Evolutionary conservation across 2,888 invertebrate genomes (phyloP).

Genomic region (Chydorus sphaericus): DNA sequence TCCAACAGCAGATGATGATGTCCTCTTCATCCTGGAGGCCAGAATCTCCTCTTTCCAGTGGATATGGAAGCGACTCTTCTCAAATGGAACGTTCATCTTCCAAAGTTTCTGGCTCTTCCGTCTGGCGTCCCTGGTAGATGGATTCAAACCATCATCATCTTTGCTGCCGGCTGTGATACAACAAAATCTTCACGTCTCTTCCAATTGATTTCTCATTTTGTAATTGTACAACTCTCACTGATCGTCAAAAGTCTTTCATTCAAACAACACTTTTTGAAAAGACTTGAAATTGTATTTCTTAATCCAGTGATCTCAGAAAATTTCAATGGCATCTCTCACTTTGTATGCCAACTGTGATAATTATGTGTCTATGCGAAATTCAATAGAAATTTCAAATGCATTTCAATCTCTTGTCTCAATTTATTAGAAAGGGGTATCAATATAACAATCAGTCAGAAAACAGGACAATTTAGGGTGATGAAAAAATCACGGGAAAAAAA

Average conservation of each 20-base stretch:
- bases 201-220: neutral
- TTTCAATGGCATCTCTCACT: neutral
- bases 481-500: too few species aligned
- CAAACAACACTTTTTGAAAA: neutral
- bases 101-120: neutral
- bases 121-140: constrained; percentile 14
- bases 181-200: neutral
- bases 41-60: constrained; percentile 11
- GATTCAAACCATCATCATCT: neutral
- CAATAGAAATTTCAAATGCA: too few species aligned
- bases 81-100: neutral
- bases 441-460: too few species aligned
- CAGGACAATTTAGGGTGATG: too few species aligned
- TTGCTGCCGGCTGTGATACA: neutral
- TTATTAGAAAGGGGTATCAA: too few species aligned
- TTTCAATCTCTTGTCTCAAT: too few species aligned
- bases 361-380: too few species aligned
- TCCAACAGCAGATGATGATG: neutral
- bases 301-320: neutral
- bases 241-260: constrained; percentile 5
- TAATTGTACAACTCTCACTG: too few species aligned
- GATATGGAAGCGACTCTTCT: constrained; percentile 13
- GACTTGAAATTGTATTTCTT: too few species aligned
- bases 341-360: neutral
- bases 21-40: constrained; percentile 7